Percentiles rank a stretch among this genome's conserved stretches.
These are phyloP conservation scores for Hydrozoanthus tunicans DNA, from an alignment of 64 coral and sea anemone genomes.

Conservation along the genomic window DNA sequence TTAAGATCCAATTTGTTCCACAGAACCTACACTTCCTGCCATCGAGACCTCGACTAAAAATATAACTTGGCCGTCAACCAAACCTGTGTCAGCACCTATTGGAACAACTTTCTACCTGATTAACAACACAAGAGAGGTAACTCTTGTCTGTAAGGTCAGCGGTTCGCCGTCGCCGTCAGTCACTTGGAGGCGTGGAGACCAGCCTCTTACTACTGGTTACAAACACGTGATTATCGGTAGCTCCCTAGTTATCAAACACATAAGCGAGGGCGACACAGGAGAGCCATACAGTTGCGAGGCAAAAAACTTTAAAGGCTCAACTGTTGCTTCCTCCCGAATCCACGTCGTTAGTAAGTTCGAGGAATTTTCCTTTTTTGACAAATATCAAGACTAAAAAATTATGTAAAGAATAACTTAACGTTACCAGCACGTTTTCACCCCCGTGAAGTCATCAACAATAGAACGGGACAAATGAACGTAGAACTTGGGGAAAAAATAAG, in stretches of 20 bases:
- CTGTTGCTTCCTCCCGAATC: neutral
- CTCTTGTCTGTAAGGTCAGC: constrained; percentile 44
- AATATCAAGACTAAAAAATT: no score
- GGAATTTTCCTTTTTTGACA: neutral
- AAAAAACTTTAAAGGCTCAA: constrained; percentile 17
- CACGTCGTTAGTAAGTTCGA: neutral
- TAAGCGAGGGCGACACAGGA: constrained; percentile 4
- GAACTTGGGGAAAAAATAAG: no score
- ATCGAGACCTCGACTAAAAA: constrained; percentile 25
- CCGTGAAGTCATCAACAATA: no score
- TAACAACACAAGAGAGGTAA: constrained; percentile 24
- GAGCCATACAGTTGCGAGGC: constrained; percentile 37
- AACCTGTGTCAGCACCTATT: constrained; percentile 16
- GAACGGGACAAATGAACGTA: no score
- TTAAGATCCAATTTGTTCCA: neutral
- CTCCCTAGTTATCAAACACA: neutral
- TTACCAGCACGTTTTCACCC: no score
- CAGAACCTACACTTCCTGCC: constrained; percentile 12
- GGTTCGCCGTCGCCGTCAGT: constrained; percentile 31
- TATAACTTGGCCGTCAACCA: constrained; percentile 31
- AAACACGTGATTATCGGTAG: constrained; percentile 26
- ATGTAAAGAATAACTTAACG: no score
- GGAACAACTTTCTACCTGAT: constrained; percentile 36
- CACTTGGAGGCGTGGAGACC: constrained; percentile 35
- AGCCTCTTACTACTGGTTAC: neutral